phyloP scores from a whole-genome alignment of 2,113 vertebrate genomes.

The zebrafish (Danio rerio) region DNA sequence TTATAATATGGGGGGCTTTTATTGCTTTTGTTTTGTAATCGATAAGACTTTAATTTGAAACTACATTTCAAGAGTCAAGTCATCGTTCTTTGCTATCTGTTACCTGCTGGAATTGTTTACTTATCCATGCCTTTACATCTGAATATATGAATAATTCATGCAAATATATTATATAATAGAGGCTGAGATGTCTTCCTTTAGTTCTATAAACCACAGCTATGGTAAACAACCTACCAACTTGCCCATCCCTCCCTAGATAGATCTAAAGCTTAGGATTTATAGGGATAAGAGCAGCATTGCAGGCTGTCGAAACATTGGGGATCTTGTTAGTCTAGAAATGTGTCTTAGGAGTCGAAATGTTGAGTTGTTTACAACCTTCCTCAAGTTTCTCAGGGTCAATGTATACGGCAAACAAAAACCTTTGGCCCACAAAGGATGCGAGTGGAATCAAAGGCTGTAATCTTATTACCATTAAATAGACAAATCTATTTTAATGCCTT shows the following conservation, averaged over 20 bases:
- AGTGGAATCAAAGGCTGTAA: conserved; percentile 53
- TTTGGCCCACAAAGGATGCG: conserved; percentile 51
- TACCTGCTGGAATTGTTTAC: not conserved
- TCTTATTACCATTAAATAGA: conserved; percentile 64
- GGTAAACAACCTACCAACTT: conserved; percentile 29
- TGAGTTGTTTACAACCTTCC: conserved; percentile 29
- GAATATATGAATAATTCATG: not conserved
- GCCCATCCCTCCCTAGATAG: conserved; percentile 6
- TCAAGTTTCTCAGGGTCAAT: conserved; percentile 40
- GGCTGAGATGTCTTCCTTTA: not conserved
- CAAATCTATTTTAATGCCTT: conserved; percentile 66
- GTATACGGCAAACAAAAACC: conserved; percentile 25
- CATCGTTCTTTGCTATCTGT: not conserved
- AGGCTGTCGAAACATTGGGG: conserved; percentile 9
- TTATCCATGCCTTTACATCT: not conserved
- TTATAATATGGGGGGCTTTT: not conserved
- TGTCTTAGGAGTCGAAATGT: conserved; percentile 21
- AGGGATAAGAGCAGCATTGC: not conserved
- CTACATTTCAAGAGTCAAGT: not conserved
- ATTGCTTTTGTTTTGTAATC: not conserved
- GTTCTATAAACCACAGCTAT: conserved; percentile 17
- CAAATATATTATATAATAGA: not conserved
- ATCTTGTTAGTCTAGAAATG: conserved; percentile 15
- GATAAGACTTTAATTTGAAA: not conserved
- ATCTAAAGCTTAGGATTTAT: conserved; percentile 35